phyloP scores from a whole-genome alignment of 2,113 vertebrate genomes.

The Phrynocephalus versicolor region DNA sequence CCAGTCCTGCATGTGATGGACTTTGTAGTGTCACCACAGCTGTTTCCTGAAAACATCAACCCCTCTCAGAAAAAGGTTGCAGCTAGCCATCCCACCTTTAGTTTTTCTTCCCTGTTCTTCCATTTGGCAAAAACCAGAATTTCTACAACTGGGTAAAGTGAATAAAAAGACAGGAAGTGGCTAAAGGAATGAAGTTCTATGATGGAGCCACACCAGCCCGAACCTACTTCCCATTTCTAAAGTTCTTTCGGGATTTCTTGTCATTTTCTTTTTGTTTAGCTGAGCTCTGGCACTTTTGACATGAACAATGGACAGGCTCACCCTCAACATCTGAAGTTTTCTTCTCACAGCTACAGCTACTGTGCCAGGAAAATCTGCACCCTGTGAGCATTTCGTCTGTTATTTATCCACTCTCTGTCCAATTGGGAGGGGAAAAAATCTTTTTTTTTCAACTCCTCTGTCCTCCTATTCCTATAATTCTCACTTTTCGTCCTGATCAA shows the following conservation, averaged over 20 bases:
- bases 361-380: background rate
- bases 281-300: background rate
- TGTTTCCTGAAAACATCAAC: background rate
- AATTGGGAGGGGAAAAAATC: background rate
- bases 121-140: background rate
- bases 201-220: no score
- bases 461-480: background rate
- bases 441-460: background rate
- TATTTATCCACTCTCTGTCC: background rate
- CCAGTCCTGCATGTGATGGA: background rate
- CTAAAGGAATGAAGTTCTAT: no score
- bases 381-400: background rate
- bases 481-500: background rate
- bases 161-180: no score
- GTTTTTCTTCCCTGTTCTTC: background rate
- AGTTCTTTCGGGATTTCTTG: background rate
- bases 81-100: no score
- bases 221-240: background rate
- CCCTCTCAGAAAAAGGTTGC: background rate
- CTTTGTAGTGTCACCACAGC: background rate
- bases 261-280: background rate
- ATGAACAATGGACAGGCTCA: background rate
- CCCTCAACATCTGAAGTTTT: background rate
- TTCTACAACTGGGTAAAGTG: background rate
- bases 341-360: background rate